phyloP scores from a whole-genome alignment of 2,888 invertebrate genomes.

The Acleris holmiana region DNA sequence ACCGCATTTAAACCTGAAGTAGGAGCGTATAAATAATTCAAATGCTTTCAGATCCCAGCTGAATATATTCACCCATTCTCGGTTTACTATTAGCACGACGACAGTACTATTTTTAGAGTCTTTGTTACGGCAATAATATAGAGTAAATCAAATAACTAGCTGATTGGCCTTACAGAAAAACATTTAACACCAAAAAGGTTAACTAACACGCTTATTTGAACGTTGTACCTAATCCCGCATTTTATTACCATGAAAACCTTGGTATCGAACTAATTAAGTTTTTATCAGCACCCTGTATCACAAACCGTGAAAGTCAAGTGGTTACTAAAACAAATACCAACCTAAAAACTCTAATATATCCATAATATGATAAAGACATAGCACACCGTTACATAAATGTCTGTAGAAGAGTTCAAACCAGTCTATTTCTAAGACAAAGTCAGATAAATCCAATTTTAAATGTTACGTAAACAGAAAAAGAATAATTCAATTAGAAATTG shows the following conservation, averaged over 20 bases:
- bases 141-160: neutral
- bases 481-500: conserved; percentile 53
- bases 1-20: conserved; percentile 6
- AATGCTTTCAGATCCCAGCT: conserved; percentile 7
- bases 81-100: conserved; percentile 7
- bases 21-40: conserved; percentile 29
- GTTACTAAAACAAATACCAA: conserved; percentile 40
- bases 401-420: neutral
- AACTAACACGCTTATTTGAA: conserved; percentile 5
- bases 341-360: conserved; percentile 37
- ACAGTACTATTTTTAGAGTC: conserved; percentile 27
- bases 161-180: conserved; percentile 3
- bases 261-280: conserved; percentile 43
- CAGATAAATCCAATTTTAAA: conserved; percentile 52
- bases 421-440: conserved; percentile 23
- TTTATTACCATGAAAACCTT: conserved; percentile 37
- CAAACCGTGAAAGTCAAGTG: conserved; percentile 32
- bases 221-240: conserved; percentile 8
- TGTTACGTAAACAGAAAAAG: conserved; percentile 37
- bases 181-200: conserved; percentile 13
- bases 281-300: conserved; percentile 42
- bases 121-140: conserved; percentile 14
- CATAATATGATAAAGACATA: conserved; percentile 38
- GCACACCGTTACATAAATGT: conserved; percentile 35
- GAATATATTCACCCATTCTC: conserved; percentile 13